Evolutionary conservation across 2,113 vertebrate genomes (phyloP), one percentile per base, ranked within the genome.

Genomic region (Sciurus niger): DNA sequence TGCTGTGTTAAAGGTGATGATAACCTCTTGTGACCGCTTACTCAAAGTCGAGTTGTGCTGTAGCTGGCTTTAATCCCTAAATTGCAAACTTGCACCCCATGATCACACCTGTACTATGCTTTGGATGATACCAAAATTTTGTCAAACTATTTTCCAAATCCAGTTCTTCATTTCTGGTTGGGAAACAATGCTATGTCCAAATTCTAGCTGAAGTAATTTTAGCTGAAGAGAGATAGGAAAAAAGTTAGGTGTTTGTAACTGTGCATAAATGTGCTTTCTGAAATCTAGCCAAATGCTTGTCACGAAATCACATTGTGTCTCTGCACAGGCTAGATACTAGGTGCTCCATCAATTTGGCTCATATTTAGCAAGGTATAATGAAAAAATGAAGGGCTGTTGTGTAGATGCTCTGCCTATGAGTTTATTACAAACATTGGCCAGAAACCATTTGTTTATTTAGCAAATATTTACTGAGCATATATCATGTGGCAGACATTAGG

Each of bases 381-480:
- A 51, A 94, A 93, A 83, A 72, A 85, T 55, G 20, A 43, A 5
- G 2, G n/a, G 13, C 14, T 89, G 22, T 37, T 88, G 30, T 51
- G 11, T 43, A 84, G 51, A 65, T 85, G 51, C 46, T 46, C 63
- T 46, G 46, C 40, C 40, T 40, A 40, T 4, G n/a, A n/a, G 55
- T 84, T 96, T 88, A 70, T 72, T 79, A 55, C 3, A 91, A 90
- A 90, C 22, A 76, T 37, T 80, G 74, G 17, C 65, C 25, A 58
- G 37, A 78, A 91, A 86, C 80, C 40, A 83, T 55, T 90, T 84
- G 70, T 63, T 90, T 90, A 40, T 63, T 83, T 40, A 65, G 46
- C n/a, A 92, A 79, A 83, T 96, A 79, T 65, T 90, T 95, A 77
- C 79, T 79, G 55, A 87, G 25, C 53, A 12, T 63, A 12, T n/a